A percentile compares a stretch with the other conserved stretches of the same genome.
Conservation (phyloP, 1,140 invertebrate species). For the Drosophila subpulchrella region DNA sequence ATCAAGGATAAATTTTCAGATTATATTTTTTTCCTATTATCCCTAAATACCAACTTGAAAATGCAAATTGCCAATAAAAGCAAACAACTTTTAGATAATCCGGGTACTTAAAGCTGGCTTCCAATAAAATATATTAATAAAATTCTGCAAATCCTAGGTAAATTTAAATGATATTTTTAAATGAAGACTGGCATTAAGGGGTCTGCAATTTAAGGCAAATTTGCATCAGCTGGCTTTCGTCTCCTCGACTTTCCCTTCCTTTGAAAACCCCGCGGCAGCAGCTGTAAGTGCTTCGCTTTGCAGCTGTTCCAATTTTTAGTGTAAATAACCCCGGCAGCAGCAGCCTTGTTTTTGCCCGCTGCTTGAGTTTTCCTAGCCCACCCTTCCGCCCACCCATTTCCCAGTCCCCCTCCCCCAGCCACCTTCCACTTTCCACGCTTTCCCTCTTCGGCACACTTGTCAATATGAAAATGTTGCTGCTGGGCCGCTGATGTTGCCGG, state of each 20-base stretch:
- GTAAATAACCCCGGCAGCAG: conserved; percentile 66
- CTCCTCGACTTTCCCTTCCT: neutral
- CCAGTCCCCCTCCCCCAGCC: conserved; percentile 1
- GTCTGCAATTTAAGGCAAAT: conserved; percentile 26
- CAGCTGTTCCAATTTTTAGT: conserved; percentile 80
- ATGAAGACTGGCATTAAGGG: neutral
- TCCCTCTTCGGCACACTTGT: conserved; percentile 59
- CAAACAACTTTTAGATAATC: no score
- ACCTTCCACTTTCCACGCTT: conserved; percentile 15
- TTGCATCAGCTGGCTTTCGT: conserved; percentile 12
- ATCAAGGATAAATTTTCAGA: no score
- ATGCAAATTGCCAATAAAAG: no score
- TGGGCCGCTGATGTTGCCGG: conserved; percentile 34
- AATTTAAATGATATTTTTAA: neutral
- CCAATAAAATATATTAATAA: no score
- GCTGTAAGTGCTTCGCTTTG: conserved; percentile 57
- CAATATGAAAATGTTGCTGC: conserved; percentile 69
- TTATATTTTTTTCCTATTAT: no score
- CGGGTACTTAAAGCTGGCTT: no score
- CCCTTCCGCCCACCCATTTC: neutral
- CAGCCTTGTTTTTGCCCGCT: conserved; percentile 53
- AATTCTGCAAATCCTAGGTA: neutral
- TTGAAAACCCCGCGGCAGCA: conserved; percentile 45
- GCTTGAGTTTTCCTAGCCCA: conserved; percentile 48
- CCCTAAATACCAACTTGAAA: no score